Conservation (phyloP, 2,888 invertebrate genomes). For the Chydorus sphaericus region DNA sequence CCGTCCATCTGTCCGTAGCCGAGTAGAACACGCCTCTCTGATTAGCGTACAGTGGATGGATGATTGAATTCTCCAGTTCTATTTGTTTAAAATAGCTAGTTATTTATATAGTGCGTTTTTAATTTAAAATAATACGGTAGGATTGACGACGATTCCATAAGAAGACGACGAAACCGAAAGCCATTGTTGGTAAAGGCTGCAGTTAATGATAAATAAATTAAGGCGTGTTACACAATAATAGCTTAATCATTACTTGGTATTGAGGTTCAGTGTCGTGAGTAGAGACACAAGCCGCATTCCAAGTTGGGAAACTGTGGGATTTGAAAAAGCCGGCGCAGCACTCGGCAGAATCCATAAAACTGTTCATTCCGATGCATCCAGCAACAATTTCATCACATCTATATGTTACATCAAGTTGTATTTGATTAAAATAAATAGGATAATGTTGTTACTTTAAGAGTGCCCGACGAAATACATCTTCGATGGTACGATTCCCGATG, state of each 20-base stretch:
- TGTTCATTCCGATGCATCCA: not conserved
- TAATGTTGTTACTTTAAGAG: not conserved
- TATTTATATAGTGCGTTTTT: not conserved
- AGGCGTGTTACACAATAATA: not conserved
- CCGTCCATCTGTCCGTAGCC: not conserved
- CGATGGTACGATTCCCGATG: not conserved
- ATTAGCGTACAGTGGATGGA: not conserved
- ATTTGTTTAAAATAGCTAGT: not conserved
- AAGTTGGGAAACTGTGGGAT: not conserved
- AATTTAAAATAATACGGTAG: not conserved
- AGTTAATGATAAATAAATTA: not conserved
- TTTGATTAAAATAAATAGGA: not conserved
- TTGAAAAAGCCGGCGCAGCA: not conserved
- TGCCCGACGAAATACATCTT: not conserved
- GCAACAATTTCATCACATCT: not conserved
- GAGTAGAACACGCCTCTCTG: not conserved
- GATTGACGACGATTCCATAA: not conserved
- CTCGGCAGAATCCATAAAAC: not conserved
- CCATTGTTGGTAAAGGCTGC: not conserved
- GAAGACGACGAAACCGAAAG: not conserved
- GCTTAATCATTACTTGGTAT: not conserved
- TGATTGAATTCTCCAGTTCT: not conserved
- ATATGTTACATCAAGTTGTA: not conserved
- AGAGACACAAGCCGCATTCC: not conserved
- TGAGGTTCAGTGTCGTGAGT: not conserved